These are phyloP conservation scores for Phasia obesa DNA, from an alignment of 2,888 invertebrate genomes.

Conservation along the genomic window DNA sequence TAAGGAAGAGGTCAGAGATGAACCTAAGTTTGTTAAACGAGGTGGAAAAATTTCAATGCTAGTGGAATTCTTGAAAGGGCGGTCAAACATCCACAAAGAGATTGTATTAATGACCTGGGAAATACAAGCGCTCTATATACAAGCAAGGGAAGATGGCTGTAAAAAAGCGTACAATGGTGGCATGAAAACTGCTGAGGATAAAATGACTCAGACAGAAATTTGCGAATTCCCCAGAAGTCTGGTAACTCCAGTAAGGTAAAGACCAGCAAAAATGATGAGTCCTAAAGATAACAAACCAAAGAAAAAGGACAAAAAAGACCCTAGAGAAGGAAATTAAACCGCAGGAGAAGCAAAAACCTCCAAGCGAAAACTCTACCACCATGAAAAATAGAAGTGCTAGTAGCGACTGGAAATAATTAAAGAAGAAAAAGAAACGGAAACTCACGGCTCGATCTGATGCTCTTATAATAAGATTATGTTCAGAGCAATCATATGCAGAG, in stretches of 20 bases:
- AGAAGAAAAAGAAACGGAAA: background rate
- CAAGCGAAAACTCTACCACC: background rate
- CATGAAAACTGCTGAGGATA: background rate
- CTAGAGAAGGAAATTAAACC: background rate
- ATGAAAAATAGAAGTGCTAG: background rate
- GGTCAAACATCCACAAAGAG: no score
- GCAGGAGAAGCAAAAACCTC: background rate
- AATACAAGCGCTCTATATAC: no score
- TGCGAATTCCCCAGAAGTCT: background rate
- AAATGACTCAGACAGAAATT: background rate
- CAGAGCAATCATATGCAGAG: background rate
- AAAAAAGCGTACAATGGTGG: background rate
- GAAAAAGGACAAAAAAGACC: slow-evolving; percentile 9
- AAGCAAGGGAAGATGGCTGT: no score
- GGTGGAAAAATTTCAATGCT: no score
- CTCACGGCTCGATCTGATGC: background rate
- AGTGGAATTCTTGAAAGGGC: no score
- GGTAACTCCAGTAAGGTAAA: background rate
- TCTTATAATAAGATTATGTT: background rate
- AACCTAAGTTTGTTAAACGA: no score
- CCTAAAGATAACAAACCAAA: slow-evolving; percentile 1
- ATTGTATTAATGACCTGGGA: no score
- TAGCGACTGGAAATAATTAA: background rate
- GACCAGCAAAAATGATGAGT: slow-evolving; percentile 3
- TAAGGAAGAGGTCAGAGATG: no score